These are phyloP conservation scores for Ligdia adustata DNA, from an alignment of 2,888 invertebrate genomes.

Conservation along the genomic window DNA sequence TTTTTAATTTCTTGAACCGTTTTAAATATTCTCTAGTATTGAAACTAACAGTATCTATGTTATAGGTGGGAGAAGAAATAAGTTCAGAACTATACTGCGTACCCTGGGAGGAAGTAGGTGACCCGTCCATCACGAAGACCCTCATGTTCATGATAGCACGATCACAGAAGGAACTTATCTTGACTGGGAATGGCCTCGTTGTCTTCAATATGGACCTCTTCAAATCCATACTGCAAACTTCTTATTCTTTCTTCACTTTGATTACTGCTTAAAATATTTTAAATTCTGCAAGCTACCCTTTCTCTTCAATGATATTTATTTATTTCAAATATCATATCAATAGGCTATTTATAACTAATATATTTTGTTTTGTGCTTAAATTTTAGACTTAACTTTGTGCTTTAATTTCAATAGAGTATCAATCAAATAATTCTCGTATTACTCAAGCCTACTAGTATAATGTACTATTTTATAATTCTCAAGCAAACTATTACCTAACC, in stretches of 20 bases:
- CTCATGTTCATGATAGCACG: conserved; percentile 60
- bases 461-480: too few relatives aligned
- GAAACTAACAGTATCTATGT: too few relatives aligned
- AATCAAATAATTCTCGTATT: too few relatives aligned
- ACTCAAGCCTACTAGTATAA: too few relatives aligned
- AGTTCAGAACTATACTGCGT: conserved; percentile 53
- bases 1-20: too few relatives aligned
- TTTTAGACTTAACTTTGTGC: too few relatives aligned
- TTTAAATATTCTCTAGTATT: too few relatives aligned
- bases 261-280: conserved; percentile 44
- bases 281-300: background rate
- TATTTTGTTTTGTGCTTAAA: too few relatives aligned
- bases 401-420: too few relatives aligned
- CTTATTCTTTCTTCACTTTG: conserved; percentile 67
- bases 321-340: too few relatives aligned
- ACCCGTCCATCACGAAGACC: conserved; percentile 49
- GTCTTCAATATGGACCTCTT: conserved; percentile 66
- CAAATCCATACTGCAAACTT: conserved; percentile 64
- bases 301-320: too few relatives aligned
- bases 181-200: conserved; percentile 58
- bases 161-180: conserved; percentile 52
- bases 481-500: conserved; percentile 6
- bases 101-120: conserved; percentile 54
- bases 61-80: conserved; percentile 57
- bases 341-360: too few relatives aligned